Evolutionary conservation across 2,113 vertebrate genomes (phyloP).

Genomic region (Anseranas semipalmata): DNA sequence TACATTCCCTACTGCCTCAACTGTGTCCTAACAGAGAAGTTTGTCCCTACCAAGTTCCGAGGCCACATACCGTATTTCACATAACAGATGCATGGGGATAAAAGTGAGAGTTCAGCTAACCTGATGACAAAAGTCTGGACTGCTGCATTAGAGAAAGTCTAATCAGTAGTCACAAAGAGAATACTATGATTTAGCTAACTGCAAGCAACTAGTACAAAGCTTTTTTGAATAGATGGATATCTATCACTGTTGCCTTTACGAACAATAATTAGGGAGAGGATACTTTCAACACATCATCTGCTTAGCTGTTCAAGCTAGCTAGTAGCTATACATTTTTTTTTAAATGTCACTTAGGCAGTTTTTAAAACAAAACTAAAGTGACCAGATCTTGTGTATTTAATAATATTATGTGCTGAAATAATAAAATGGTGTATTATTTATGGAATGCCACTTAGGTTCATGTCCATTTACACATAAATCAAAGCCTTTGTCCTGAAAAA

Average conservation of each 20-base stretch:
- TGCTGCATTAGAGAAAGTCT: background rate
- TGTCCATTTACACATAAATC: background rate
- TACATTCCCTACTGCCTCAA: background rate
- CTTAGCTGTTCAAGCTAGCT: background rate
- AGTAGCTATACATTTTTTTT: background rate
- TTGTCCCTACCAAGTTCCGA: background rate
- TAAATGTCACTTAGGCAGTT: background rate
- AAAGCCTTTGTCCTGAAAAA: background rate
- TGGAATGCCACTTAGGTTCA: background rate
- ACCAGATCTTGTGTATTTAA: background rate
- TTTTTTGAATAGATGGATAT: background rate
- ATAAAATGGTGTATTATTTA: background rate
- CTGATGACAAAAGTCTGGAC: background rate
- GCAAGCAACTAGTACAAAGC: background rate
- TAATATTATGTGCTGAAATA: background rate
- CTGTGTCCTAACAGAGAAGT: background rate
- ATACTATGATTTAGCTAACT: background rate
- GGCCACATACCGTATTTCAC: background rate
- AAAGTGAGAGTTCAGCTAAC: background rate
- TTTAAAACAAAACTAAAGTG: background rate
- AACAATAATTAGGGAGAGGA: background rate
- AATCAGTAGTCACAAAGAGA: fast-evolving
- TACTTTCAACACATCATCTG: background rate
- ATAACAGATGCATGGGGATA: background rate
- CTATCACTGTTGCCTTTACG: fast-evolving